Base-by-base conservation (phyloP, 2,888 invertebrate genomes). In the Cosmopolites sordidus region DNA sequence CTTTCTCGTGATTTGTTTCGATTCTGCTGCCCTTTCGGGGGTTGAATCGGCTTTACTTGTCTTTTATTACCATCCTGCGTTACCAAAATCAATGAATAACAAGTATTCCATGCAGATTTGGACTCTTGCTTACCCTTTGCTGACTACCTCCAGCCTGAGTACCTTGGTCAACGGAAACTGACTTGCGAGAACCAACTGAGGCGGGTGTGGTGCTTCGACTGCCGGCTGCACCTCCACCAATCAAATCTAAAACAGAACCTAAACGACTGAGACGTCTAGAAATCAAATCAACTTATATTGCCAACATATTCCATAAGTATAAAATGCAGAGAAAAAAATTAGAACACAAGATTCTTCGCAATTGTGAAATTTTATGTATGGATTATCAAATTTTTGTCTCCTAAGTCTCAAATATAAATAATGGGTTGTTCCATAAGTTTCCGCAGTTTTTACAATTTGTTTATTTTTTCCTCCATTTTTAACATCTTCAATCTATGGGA, bases 181-280 rank as follows among this genome's bases (percentile, higher is more conserved):
- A 92, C 74, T 89, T 91, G 66, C 90, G 81, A 59, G 83, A 83
- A 56, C 78, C 64, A 30, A 83, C 77, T 56, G 87, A 84, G 4
- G 86, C 86, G 8, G 92, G 91, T 1, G 91, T 90, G 51, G 86
- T 86, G 47, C 90, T 88, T 49, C 91, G 81, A n/a, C 89, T 89
- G 79, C 73, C 51, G 82, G 82, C 58, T 9, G 88, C 89, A 37
- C 79, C 73, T 45, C 83, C 82, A 56, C 84, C 82, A 65, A 87
- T 83, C 64, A 87, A 77, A 73, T 87, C 87, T 70, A 86, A 73
- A 78, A 87, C 83, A 61, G 72, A 75, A 62, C 68, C 76, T 76
- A 67, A 50, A 40, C 8, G 15, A 40, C 52, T 56, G 56, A 56
- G 56, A 56, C 27, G 33, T 52, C 43, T 52, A 49, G 56, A 52